Conservation (phyloP, 2,113 vertebrate genomes). For the Cairina moschata region DNA sequence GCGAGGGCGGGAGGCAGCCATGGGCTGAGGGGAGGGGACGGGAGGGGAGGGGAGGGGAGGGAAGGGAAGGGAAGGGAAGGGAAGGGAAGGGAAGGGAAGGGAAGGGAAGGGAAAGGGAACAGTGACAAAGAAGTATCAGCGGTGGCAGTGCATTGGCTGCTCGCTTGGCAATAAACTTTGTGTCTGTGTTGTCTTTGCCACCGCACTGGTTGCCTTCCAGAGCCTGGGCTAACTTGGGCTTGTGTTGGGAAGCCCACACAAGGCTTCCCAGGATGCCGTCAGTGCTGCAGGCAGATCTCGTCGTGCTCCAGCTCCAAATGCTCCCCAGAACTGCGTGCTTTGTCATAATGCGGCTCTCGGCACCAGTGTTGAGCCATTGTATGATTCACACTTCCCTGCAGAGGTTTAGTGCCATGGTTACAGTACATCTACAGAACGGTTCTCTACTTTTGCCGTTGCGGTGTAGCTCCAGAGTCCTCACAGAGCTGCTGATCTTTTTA, state of each 20-base stretch:
- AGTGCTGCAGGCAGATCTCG: background rate
- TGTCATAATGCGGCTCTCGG: background rate
- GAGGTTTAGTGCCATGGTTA: constrained; percentile 43
- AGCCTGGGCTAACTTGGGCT: fast-evolving
- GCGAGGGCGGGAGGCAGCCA: fast-evolving
- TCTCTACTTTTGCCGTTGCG: background rate
- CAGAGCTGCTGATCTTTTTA: background rate
- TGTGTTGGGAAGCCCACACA: background rate
- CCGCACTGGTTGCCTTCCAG: background rate
- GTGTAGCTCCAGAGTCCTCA: background rate
- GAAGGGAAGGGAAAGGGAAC: too few relatives aligned
- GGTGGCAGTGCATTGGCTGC: background rate
- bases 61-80: too few relatives aligned
- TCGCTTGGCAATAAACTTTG: background rate
- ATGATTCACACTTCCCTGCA: constrained; percentile 32
- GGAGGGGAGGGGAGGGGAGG: too few relatives aligned
- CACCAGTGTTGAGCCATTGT: background rate
- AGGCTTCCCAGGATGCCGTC: background rate
- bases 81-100: too few relatives aligned
- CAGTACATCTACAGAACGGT: background rate
- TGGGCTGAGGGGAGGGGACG: fast-evolving
- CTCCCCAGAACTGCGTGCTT: background rate
- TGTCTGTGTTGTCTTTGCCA: too few relatives aligned
- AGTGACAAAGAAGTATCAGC: too few relatives aligned
- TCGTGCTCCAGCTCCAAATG: background rate